Percentiles rank a stretch among this genome's conserved stretches.
Evolutionary conservation across 2,113 vertebrate genomes (phyloP).

Genomic region (Rattus norvegicus): GRCr8 NC_086036.1:27809001-27809500

Average conservation of each 20-base stretch:
- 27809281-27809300: not conserved
- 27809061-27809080: not conserved
- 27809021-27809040: not conserved
- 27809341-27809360: not conserved
- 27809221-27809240: not conserved
- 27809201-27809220: not conserved
- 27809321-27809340: not conserved
- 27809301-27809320: not conserved
- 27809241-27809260: not conserved
- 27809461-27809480: not conserved
- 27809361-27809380: not conserved
- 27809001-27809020: not conserved
- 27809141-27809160: not conserved
- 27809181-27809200: not conserved
- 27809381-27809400: not conserved
- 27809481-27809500: not conserved
- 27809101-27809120: not conserved
- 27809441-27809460: not conserved
- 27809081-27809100: conserved; percentile 35
- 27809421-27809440: not conserved
- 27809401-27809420: not conserved
- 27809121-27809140: not conserved
- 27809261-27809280: not conserved
- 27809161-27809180: not conserved
- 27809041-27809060: not conserved